Evolutionary conservation across 2,797 vertebrate species (phyloP).

Genomic region (Gadopsis marmoratus): DNA sequence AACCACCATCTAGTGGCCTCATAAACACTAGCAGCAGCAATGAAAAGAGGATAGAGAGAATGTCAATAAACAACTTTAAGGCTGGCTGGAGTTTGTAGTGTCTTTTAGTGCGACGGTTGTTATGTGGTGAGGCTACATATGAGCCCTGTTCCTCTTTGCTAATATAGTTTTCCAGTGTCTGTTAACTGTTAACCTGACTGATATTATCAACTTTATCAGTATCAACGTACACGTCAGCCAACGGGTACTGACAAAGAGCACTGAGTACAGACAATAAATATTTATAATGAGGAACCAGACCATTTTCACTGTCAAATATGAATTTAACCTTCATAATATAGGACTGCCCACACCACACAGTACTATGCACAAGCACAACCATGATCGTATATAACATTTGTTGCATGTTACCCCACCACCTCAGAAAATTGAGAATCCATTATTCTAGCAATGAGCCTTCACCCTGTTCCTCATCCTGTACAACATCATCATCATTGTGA

Average conservation of each 20-base stretch:
- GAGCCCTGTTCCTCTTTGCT: background rate
- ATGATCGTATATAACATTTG: background rate
- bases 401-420: no score
- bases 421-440: no score
- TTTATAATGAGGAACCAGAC: background rate
- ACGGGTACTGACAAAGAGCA: no score
- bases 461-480: no score
- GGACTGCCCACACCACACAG: background rate
- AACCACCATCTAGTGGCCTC: conserved; percentile 4
- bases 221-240: no score
- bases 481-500: no score
- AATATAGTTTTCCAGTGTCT: background rate
- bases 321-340: background rate
- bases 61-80: background rate
- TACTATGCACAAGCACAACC: background rate
- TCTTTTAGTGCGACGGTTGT: background rate
- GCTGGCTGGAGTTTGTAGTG: background rate
- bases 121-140: background rate
- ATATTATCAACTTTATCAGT: no score
- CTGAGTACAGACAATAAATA: no score
- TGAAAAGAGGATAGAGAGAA: background rate
- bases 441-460: no score
- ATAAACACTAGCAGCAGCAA: conserved; percentile 7
- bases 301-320: background rate
- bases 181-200: background rate